Evolutionary conservation across 1,140 invertebrate genomes (phyloP).

Genomic region (Tetragnatha versicolor): DNA sequence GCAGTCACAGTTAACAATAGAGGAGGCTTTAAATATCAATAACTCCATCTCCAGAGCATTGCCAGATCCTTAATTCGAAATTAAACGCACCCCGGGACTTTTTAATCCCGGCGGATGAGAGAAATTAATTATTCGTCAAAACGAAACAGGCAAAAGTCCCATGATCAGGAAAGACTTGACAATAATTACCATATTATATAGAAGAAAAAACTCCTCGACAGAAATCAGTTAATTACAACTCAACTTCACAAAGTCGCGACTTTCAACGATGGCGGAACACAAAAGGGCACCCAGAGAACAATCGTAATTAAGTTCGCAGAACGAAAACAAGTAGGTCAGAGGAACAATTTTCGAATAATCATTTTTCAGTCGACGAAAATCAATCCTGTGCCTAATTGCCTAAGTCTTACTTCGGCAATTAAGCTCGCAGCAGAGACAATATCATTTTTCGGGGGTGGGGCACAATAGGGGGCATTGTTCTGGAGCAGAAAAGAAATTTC

Average conservation of each 20-base stretch:
- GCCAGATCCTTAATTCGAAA: no score
- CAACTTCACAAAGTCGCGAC: constrained; percentile 46
- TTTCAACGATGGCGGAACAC: constrained; percentile 18
- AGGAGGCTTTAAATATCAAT: no score
- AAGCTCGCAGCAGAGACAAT: constrained; percentile 40
- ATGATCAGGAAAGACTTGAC: no score
- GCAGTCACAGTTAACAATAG: no score
- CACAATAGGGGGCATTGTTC: constrained; percentile 36
- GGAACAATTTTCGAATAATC: constrained; percentile 51
- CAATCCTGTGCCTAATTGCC: constrained; percentile 46
- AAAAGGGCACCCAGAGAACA: constrained; percentile 22
- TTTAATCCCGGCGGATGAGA: no score
- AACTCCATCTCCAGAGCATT: no score
- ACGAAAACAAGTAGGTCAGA: constrained; percentile 50
- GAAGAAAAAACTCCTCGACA: constrained; percentile 9
- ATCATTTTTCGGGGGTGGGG: constrained; percentile 47
- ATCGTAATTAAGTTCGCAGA: constrained; percentile 52
- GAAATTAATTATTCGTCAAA: no score
- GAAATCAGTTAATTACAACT: constrained; percentile 52
- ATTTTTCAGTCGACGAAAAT: constrained; percentile 51
- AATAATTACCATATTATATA: constrained; percentile 43
- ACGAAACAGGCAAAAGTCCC: no score
- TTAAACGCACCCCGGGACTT: no score
- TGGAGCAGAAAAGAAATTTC: constrained; percentile 39
- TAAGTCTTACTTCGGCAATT: constrained; percentile 49